Conservation (phyloP, 1,140 invertebrate species). For the Anoplolepis gracilipes region DNA sequence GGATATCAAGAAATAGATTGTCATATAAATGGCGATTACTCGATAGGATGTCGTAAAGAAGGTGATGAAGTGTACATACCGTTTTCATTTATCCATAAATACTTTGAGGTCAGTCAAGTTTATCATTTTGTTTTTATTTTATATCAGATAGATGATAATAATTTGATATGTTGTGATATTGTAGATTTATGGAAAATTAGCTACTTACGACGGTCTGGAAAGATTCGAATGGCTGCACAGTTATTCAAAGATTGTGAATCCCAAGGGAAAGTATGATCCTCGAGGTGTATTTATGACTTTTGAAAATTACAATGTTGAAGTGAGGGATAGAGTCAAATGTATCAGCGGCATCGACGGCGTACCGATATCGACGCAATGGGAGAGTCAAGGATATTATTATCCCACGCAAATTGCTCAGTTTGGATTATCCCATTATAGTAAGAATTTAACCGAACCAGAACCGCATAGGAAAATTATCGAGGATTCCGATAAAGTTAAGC, state of each 20-base stretch:
- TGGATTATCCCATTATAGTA: constrained; percentile 98
- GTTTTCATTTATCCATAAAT: constrained; percentile 96
- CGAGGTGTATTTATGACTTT: constrained; percentile 97
- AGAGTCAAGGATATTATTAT: constrained; percentile 97
- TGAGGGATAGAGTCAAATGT: constrained; percentile 97
- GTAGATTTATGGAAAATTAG: constrained; percentile 92
- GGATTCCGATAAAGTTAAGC: constrained; percentile 89
- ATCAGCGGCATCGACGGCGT: constrained; percentile 96
- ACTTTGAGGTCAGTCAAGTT: constrained; percentile 93
- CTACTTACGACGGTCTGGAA: constrained; percentile 89
- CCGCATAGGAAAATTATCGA: constrained; percentile 90
- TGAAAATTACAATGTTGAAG: constrained; percentile 99
- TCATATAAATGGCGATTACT: constrained; percentile 95
- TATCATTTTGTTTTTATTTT: background rate
- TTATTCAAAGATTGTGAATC: constrained; percentile 96
- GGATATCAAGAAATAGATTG: constrained; percentile 94
- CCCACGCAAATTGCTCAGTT: constrained; percentile 99
- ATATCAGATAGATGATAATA: background rate
- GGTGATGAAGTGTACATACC: constrained; percentile 96
- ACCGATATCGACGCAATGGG: constrained; percentile 98
- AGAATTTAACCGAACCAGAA: constrained; percentile 94
- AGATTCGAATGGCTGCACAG: constrained; percentile 98
- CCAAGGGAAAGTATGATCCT: constrained; percentile 95
- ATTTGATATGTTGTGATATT: constrained; percentile 50
- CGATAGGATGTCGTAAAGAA: constrained; percentile 93